Percentiles rank a stretch among this genome's conserved stretches.
These are phyloP conservation scores for Drosophila lowei DNA, from an alignment of 1,140 invertebrate species.

Conservation along the genomic window DNA sequence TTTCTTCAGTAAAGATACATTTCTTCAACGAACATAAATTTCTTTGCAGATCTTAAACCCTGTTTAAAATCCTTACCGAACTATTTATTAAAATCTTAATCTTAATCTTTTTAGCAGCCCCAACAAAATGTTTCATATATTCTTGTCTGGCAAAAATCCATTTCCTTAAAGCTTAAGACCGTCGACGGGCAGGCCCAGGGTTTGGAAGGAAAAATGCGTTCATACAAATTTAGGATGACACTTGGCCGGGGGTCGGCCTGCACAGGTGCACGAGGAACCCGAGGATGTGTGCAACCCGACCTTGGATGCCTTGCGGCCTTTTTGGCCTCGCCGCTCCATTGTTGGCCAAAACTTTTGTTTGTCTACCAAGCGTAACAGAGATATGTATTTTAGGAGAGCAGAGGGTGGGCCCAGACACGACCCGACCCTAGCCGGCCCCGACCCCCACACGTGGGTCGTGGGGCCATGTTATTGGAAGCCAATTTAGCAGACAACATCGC, in stretches of 20 bases:
- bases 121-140: too few relatives aligned
- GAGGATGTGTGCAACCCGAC: constrained; percentile 14
- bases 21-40: too few relatives aligned
- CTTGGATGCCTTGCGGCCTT: constrained; percentile 31
- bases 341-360: constrained; percentile 44
- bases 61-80: too few relatives aligned
- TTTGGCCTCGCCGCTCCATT: constrained; percentile 22
- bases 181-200: too few relatives aligned
- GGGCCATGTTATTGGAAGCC: constrained; percentile 55
- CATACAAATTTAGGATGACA: constrained; percentile 19
- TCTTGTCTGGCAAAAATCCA: too few relatives aligned
- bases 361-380: constrained; percentile 11
- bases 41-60: too few relatives aligned
- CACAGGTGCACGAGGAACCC: background rate
- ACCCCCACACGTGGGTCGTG: background rate
- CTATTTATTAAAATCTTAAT: too few relatives aligned
- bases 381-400: too few relatives aligned
- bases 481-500: constrained; percentile 56
- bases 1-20: too few relatives aligned
- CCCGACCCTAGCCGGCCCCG: too few relatives aligned
- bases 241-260: constrained; percentile 9
- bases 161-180: too few relatives aligned
- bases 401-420: background rate
- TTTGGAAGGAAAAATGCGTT: constrained; percentile 27
- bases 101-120: too few relatives aligned